Percentiles rank a stretch among this genome's conserved stretches.
Conservation (phyloP, 2,113 vertebrate species). For the Petaurus breviceps region DNA sequence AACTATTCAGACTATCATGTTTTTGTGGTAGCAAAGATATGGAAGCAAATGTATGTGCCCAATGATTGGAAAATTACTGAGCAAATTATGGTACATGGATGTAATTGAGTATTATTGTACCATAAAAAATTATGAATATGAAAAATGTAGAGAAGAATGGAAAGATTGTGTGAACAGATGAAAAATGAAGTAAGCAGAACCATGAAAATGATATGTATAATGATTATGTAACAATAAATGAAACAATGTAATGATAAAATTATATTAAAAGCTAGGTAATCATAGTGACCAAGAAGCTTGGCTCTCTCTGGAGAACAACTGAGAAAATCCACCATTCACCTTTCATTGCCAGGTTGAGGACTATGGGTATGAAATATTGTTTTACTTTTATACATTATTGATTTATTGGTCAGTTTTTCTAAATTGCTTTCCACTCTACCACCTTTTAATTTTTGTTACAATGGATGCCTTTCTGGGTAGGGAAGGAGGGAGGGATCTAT, state of each 20-base stretch:
- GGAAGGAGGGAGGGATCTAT: background rate
- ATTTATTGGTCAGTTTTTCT: background rate
- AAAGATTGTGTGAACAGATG: background rate
- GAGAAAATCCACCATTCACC: background rate
- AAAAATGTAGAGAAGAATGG: background rate
- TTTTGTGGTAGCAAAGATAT: background rate
- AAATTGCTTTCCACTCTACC: background rate
- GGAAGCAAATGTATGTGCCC: background rate
- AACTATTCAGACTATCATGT: background rate
- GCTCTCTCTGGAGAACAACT: background rate
- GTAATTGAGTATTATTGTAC: background rate
- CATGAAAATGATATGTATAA: background rate
- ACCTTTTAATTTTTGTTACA: background rate
- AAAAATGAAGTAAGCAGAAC: background rate
- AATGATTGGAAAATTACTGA: background rate
- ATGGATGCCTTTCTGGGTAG: background rate
- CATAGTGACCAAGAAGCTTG: background rate
- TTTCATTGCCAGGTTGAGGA: background rate
- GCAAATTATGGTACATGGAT: background rate
- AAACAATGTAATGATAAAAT: background rate
- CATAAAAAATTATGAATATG: background rate
- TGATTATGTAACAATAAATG: background rate
- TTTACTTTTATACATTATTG: background rate
- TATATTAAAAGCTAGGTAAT: background rate
- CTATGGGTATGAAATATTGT: background rate